Percentiles rank a stretch among this genome's conserved stretches.
These are phyloP conservation scores for Synchiropus splendidus DNA, from an alignment of 2,113 vertebrate genomes.

Conservation along the genomic window DNA sequence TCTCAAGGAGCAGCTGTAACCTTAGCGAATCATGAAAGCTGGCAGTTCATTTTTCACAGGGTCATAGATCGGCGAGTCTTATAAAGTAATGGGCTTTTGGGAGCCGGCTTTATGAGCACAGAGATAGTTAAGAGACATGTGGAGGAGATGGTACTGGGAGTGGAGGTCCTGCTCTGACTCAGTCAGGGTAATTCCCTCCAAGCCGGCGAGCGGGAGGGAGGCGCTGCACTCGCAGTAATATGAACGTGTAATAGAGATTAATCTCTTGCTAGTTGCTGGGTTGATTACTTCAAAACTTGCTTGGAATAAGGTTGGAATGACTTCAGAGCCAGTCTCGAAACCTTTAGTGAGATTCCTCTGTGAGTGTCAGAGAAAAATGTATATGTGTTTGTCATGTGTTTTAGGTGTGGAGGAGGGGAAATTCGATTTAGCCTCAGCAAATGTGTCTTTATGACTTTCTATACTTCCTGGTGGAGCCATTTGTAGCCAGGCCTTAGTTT, in stretches of 20 bases:
- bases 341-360: constrained; percentile 48
- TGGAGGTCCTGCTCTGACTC: constrained; percentile 65
- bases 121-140: constrained; percentile 75
- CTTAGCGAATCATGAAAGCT: constrained; percentile 76
- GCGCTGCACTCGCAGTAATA: constrained; percentile 64
- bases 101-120: constrained; percentile 73
- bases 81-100: constrained; percentile 78
- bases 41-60: constrained; percentile 78
- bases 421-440: constrained; percentile 33
- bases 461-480: constrained; percentile 1
- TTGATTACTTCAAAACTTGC: constrained; percentile 72
- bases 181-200: constrained; percentile 64
- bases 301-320: constrained; percentile 72
- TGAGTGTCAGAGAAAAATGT: constrained; percentile 43
- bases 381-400: constrained; percentile 34
- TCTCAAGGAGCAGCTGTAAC: constrained; percentile 68
- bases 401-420: constrained; percentile 17
- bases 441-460: constrained; percentile 10
- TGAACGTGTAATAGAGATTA: constrained; percentile 78
- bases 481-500: no score
- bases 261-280: constrained; percentile 69
- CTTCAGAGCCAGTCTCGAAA: constrained; percentile 65
- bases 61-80: constrained; percentile 71
- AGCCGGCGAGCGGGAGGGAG: constrained; percentile 52
- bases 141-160: constrained; percentile 65